These are phyloP conservation scores for Petrophora chlorosata DNA, from an alignment of 2,888 invertebrate species.

Conservation along the genomic window DNA sequence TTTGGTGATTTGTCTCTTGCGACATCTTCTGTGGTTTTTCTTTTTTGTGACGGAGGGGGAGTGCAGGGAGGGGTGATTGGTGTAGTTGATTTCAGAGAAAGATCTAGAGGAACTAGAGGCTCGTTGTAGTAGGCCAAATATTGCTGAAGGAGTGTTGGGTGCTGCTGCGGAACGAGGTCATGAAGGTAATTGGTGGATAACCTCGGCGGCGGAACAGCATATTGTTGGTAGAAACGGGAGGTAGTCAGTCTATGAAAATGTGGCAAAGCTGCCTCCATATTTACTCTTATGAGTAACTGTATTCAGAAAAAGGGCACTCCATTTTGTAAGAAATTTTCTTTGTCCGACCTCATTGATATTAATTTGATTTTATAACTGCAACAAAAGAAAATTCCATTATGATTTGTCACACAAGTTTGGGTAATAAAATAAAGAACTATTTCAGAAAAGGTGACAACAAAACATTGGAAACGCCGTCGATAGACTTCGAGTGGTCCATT, in stretches of 20 bases:
- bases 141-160: slow-evolving; percentile 77
- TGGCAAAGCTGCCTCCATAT: slow-evolving; percentile 75
- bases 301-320: slow-evolving; percentile 26
- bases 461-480: slow-evolving; percentile 44
- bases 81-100: slow-evolving; percentile 88
- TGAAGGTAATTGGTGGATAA: slow-evolving; percentile 73
- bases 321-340: slow-evolving; percentile 34
- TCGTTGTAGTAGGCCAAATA: slow-evolving; percentile 85
- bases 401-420: slow-evolving; percentile 23
- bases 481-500: slow-evolving; percentile 62
- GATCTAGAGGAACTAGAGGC: slow-evolving; percentile 87
- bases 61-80: slow-evolving; percentile 91
- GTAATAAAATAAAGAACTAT: slow-evolving; percentile 46
- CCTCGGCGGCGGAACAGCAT: slow-evolving; percentile 67
- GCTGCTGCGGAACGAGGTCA: slow-evolving; percentile 72
- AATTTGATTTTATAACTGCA: slow-evolving; percentile 45
- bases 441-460: slow-evolving; percentile 39
- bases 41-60: slow-evolving; percentile 87
- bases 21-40: slow-evolving; percentile 60
- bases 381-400: slow-evolving; percentile 41
- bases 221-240: slow-evolving; percentile 74
- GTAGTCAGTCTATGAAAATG: slow-evolving; percentile 70
- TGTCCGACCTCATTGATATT: slow-evolving; percentile 29
- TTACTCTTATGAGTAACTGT: slow-evolving; percentile 34
- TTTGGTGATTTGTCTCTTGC: slow-evolving; percentile 68